Evolutionary conservation across 2,888 invertebrate genomes (phyloP).

Genomic region (Caenorhabditis imperialis): DNA sequence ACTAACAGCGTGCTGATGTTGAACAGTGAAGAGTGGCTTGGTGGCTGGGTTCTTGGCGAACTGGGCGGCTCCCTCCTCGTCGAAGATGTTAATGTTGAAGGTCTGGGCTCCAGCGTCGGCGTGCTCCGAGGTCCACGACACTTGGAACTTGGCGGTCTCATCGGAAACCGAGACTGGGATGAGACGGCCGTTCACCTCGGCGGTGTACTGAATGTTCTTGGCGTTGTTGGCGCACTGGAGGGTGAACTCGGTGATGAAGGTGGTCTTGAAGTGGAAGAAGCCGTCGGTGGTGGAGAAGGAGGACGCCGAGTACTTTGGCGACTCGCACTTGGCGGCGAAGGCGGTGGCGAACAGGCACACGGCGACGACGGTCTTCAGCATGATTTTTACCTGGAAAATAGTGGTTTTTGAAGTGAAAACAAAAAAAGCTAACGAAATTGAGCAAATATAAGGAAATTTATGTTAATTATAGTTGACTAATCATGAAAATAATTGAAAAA

Average conservation of each 20-base stretch:
- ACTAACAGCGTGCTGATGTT: conserved; percentile 83
- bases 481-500: not conserved
- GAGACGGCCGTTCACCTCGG: conserved; percentile 90
- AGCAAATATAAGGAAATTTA: not conserved
- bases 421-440: not conserved
- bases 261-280: conserved; percentile 88
- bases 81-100: conserved; percentile 87
- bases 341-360: conserved; percentile 49
- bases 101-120: conserved; percentile 88
- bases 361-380: conserved; percentile 52
- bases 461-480: not conserved
- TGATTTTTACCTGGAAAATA: conserved; percentile 48
- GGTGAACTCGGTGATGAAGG: conserved; percentile 91
- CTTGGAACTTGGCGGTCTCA: conserved; percentile 86
- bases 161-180: conserved; percentile 87
- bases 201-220: conserved; percentile 86
- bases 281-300: conserved; percentile 93
- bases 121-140: conserved; percentile 93
- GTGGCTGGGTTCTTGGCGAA: conserved; percentile 85
- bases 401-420: not conserved
- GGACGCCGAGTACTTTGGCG: conserved; percentile 82
- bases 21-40: conserved; percentile 85
- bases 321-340: conserved; percentile 78
- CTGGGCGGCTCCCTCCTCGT: conserved; percentile 92
- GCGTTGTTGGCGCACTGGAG: conserved; percentile 84